Percentiles rank a stretch among this genome's conserved stretches.
Conservation (phyloP, 2,113 vertebrate genomes). For the Neogale vison region DNA sequence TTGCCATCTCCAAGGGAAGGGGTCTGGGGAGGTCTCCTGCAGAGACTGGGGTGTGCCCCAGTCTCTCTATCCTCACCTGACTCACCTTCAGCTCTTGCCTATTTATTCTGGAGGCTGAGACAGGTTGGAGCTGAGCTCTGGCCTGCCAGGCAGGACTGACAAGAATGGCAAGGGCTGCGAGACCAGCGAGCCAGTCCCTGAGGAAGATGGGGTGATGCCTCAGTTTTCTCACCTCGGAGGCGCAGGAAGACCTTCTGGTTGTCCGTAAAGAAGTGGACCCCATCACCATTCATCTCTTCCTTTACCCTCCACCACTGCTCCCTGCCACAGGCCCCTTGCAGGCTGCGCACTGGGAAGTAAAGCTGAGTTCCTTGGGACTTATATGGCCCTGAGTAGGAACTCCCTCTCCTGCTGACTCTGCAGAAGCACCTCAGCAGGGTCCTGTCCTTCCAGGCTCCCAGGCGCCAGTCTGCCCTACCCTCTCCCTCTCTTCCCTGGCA, state of each 20-base stretch:
- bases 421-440: neutral
- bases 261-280: slow-evolving; percentile 22
- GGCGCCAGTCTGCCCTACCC: neutral
- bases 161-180: neutral
- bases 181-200: neutral
- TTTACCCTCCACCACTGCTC: neutral
- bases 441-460: neutral
- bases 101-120: neutral
- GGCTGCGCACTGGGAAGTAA: neutral
- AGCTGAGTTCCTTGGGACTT: neutral
- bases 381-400: neutral
- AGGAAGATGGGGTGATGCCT: neutral
- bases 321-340: neutral
- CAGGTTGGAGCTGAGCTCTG: neutral
- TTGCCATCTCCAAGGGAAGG: neutral
- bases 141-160: neutral
- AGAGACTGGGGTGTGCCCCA: neutral
- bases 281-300: neutral
- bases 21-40: neutral
- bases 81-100: neutral
- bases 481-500: neutral
- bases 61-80: neutral
- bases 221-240: slow-evolving; percentile 50
- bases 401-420: slow-evolving; percentile 24
- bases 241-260: slow-evolving; percentile 45